Percentiles rank a stretch among this genome's conserved stretches.
phyloP scores from a whole-genome alignment of 2,797 vertebrate genomes.

The Esox masquinongy region DNA sequence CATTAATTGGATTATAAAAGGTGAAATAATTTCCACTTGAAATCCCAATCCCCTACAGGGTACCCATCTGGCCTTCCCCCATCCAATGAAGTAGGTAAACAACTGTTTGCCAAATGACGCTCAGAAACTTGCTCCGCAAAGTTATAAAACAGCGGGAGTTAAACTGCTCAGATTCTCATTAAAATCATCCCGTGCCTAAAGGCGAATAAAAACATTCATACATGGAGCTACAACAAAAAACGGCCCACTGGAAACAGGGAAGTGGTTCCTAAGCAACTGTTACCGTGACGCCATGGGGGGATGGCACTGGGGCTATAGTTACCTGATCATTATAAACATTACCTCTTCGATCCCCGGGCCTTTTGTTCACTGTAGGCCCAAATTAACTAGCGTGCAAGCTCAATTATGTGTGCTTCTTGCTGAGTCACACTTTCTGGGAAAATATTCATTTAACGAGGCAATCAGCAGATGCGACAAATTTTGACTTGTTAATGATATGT shows the following conservation, averaged over 20 bases:
- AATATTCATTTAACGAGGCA: conserved; percentile 7
- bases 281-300: conserved; percentile 42
- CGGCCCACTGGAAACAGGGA: conserved; percentile 34
- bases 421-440: background rate
- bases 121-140: conserved; percentile 50
- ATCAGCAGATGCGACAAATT: too few species aligned
- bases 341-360: conserved; percentile 35
- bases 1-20: conserved; percentile 62
- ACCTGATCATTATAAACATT: conserved; percentile 46
- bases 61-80: conserved; percentile 54
- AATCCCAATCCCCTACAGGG: conserved; percentile 57
- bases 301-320: conserved; percentile 37
- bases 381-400: conserved; percentile 29
- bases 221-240: conserved; percentile 29
- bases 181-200: conserved; percentile 47
- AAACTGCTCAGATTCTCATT: conserved; percentile 41
- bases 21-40: conserved; percentile 43
- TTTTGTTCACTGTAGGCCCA: conserved; percentile 32
- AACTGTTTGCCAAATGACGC: conserved; percentile 54
- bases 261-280: conserved; percentile 65
- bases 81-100: conserved; percentile 56
- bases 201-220: conserved; percentile 42
- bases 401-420: conserved; percentile 17
- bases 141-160: conserved; percentile 37
- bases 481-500: too few species aligned